phyloP scores from a whole-genome alignment of 2,888 invertebrate genomes.

The Lycocerus yunnanus region DNA sequence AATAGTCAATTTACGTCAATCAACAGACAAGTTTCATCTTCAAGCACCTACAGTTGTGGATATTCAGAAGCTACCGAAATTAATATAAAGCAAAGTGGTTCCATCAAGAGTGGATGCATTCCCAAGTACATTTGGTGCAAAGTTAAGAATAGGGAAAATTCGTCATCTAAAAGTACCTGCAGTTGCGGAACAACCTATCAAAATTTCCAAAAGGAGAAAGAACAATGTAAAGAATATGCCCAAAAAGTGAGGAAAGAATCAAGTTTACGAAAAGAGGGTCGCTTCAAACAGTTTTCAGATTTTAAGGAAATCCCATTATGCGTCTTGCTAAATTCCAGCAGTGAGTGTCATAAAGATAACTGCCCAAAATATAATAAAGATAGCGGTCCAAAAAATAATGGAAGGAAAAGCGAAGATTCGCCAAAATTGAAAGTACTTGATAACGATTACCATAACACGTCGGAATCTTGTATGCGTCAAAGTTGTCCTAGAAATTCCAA shows the following conservation, averaged over 20 bases:
- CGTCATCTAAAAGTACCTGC: background rate
- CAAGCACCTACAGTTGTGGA: background rate
- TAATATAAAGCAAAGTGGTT: background rate
- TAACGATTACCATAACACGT: background rate
- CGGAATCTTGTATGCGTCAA: background rate
- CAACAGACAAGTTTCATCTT: background rate
- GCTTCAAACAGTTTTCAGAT: conserved; percentile 32
- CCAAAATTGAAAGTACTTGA: background rate
- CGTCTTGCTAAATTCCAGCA: conserved; percentile 22
- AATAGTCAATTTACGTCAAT: background rate
- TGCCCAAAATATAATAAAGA: background rate
- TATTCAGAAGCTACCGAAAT: background rate
- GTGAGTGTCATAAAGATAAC: background rate
- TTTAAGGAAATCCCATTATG: conserved; percentile 39
- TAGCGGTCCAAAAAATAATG: background rate
- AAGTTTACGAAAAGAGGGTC: conserved; percentile 33
- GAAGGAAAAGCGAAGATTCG: background rate
- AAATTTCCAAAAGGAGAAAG: conserved; percentile 23
- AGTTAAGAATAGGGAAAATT: background rate
- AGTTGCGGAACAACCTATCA: background rate
- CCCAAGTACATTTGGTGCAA: background rate
- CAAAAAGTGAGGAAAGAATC: conserved; percentile 36
- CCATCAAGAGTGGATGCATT: background rate
- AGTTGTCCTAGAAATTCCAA: background rate
- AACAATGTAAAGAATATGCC: conserved; percentile 35